These are phyloP conservation scores for Colostygia pectinataria DNA, from an alignment of 2,888 invertebrate genomes.

Conservation along the genomic window DNA sequence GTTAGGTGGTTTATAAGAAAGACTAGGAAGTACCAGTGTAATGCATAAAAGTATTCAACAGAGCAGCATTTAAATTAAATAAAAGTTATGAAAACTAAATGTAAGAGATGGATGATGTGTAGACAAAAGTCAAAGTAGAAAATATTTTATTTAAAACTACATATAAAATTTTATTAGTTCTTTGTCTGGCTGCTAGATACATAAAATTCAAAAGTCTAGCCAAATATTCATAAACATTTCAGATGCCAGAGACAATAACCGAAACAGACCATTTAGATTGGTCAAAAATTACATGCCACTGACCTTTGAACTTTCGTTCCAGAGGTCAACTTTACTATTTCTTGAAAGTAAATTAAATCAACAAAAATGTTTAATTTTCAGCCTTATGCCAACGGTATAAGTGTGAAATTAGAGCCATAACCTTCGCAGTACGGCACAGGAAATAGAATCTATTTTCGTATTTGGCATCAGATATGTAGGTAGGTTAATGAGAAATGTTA, in stretches of 20 bases:
- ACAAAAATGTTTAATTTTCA: background rate
- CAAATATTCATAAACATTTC: constrained; percentile 3
- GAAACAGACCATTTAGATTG: constrained; percentile 3
- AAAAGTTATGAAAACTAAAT: no score
- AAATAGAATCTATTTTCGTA: constrained; percentile 1
- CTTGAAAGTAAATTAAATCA: background rate
- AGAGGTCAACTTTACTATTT: constrained; percentile 6
- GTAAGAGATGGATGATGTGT: no score
- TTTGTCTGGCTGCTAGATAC: background rate
- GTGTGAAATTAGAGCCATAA: background rate
- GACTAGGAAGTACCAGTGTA: no score
- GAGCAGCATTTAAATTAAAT: no score
- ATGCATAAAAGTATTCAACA: no score
- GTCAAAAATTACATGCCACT: background rate
- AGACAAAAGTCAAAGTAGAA: no score
- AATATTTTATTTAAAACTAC: no score
- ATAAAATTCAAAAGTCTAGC: background rate
- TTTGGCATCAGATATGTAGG: background rate
- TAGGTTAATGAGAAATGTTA: constrained; percentile 3
- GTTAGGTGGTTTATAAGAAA: no score
- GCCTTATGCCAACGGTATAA: background rate
- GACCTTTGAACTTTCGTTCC: constrained; percentile 10
- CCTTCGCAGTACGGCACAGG: background rate
- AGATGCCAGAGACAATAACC: background rate
- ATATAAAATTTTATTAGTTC: no score